phyloP scores from a whole-genome alignment of 2,888 invertebrate genomes.

The Luffia ferchaultella region DNA sequence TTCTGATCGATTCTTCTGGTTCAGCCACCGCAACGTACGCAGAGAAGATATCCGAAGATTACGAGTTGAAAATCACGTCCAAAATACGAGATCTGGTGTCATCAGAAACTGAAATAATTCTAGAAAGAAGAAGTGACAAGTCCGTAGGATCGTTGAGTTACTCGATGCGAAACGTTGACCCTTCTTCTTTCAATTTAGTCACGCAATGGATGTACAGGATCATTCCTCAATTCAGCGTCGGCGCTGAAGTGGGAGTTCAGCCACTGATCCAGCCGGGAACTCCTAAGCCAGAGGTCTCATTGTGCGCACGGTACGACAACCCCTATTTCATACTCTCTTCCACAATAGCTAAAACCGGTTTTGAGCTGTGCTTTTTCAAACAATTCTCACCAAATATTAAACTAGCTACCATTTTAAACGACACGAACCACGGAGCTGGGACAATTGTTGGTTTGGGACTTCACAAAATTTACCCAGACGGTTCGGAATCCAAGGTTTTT shows the following conservation, averaged over 20 bases:
- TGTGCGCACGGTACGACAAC: slow-evolving; percentile 42
- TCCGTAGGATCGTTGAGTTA: slow-evolving; percentile 34
- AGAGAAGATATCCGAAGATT: slow-evolving; percentile 32
- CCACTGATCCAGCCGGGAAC: slow-evolving; percentile 31
- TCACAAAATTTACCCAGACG: slow-evolving; percentile 39
- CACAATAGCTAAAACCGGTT: slow-evolving; percentile 39
- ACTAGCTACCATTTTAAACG: slow-evolving; percentile 43
- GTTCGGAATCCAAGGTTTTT: slow-evolving; percentile 48
- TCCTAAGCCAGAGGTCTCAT: slow-evolving; percentile 30
- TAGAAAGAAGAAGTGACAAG: slow-evolving; percentile 39
- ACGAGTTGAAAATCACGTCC: slow-evolving; percentile 42
- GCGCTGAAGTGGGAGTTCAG: slow-evolving; percentile 38
- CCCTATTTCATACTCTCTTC: slow-evolving; percentile 35
- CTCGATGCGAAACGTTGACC: slow-evolving; percentile 43
- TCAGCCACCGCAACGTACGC: slow-evolving; percentile 48
- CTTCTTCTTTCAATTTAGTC: slow-evolving; percentile 36
- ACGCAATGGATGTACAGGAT: slow-evolving; percentile 48
- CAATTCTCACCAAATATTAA: slow-evolving; percentile 38
- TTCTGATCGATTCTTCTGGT: slow-evolving; percentile 41
- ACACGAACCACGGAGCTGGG: slow-evolving; percentile 27
- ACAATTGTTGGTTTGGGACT: slow-evolving; percentile 41
- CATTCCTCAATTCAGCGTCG: slow-evolving; percentile 35
- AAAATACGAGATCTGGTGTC: slow-evolving; percentile 46
- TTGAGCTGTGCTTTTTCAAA: slow-evolving; percentile 46
- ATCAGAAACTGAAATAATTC: slow-evolving; percentile 45